Percentiles rank a stretch among this genome's conserved stretches.
Conservation (phyloP, 2,113 vertebrate genomes). For the Taxidea taxus region DNA sequence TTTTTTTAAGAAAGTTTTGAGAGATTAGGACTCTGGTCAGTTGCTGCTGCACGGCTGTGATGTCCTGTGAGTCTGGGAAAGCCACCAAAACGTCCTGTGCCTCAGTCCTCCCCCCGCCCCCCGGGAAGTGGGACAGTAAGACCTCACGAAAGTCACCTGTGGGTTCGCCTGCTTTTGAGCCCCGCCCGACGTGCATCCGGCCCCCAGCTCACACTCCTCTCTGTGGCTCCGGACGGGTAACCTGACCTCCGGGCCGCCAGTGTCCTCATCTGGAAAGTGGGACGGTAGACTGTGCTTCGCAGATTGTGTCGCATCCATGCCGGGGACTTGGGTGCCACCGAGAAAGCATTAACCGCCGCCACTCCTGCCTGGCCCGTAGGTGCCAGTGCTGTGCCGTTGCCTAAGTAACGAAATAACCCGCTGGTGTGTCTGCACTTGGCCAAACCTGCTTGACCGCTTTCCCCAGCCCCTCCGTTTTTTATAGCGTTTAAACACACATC, state of each 20-base stretch:
- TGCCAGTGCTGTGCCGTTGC: neutral
- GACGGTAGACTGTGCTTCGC: neutral
- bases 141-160: neutral
- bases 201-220: neutral
- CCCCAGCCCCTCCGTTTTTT: neutral
- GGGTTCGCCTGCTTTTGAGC: neutral
- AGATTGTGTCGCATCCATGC: neutral
- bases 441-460: neutral
- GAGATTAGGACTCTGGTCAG: neutral
- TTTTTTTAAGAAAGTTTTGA: neutral
- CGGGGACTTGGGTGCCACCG: neutral
- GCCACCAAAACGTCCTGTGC: too few relatives aligned
- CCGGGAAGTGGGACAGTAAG: neutral
- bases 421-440: neutral
- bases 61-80: neutral
- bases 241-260: neutral
- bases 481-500: too few relatives aligned
- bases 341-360: too few relatives aligned
- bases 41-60: too few relatives aligned
- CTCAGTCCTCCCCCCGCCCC: neutral
- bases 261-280: neutral
- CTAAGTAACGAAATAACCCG: neutral
- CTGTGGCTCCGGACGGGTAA: neutral
- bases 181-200: neutral
- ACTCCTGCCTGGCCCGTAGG: too few relatives aligned